Evolutionary conservation across 2,113 vertebrate species (phyloP).

Genomic region (Pachycephala philippinensis): DNA sequence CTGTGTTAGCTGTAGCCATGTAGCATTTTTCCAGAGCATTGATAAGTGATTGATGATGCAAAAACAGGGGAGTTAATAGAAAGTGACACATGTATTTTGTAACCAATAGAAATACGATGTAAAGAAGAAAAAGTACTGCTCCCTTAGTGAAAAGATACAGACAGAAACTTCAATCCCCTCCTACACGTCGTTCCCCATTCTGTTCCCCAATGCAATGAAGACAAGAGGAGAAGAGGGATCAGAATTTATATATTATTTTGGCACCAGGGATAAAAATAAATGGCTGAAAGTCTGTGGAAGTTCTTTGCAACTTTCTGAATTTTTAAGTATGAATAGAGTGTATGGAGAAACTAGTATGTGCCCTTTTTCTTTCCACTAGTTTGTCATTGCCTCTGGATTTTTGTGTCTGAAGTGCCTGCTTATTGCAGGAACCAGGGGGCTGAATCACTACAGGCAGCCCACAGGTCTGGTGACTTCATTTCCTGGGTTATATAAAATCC

Average conservation of each 20-base stretch:
- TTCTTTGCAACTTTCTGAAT: neutral
- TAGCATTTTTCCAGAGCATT: neutral
- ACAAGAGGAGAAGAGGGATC: neutral
- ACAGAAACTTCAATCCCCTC: neutral
- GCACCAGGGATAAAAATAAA: neutral
- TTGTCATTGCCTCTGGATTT: neutral
- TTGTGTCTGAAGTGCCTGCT: neutral
- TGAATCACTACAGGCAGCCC: constrained; percentile 1
- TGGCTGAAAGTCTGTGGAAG: neutral
- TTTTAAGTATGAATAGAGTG: neutral
- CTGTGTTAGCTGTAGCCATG: neutral
- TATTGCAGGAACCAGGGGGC: neutral
- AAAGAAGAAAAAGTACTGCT: neutral
- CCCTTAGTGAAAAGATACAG: neutral
- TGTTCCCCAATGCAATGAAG: neutral
- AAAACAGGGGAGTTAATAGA: neutral
- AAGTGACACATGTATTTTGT: neutral
- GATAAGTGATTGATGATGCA: neutral
- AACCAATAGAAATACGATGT: neutral
- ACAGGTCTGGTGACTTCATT: constrained; percentile 49
- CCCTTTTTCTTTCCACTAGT: neutral
- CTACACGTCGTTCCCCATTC: accelerated
- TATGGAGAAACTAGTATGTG: neutral
- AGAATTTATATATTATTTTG: neutral
- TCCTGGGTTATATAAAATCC: constrained; percentile 55